Base-by-base conservation (phyloP, 2,888 invertebrate species). In the Strigamia maritima region DNA sequence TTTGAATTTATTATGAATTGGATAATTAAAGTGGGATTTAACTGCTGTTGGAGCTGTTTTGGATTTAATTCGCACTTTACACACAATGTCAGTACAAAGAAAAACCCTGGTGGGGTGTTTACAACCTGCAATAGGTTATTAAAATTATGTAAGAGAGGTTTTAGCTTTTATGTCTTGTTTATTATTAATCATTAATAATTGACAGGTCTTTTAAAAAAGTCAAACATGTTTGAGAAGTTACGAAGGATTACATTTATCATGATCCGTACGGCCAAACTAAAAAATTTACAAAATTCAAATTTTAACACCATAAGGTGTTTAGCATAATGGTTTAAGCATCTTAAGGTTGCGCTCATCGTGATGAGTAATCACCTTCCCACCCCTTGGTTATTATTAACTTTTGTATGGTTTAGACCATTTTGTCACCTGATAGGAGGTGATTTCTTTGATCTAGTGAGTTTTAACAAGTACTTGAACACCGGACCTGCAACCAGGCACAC, bases 121-220 rank as follows among this genome's bases (percentile, higher is more conserved):
- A 28, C 14, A 70, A 70, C 26, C 70, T 28, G 26, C 26, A 26
- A 28, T 70, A 28, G 70, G 70, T 28, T 70, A 26, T 70, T 75
- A 40, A 75, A 74, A 75, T 40, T 38, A 22, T 38, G 75, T 19
- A n/a, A 14, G 28, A 75, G 75, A 31, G 35, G 35, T 35, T 75
- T 75, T 28, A 75, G 75, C 38, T 75, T 75, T 75, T 38, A 75
- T 75, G 40, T 38, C 75, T 38, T 75, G 75, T 75, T 70, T 70
- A 70, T 70, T 70, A 70, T 70, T 70, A 70, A 70, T 70, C 70
- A 49, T 49, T 49, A 16, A 49, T 19, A 70, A 70, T 70, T 70
- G 70, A 26, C 26, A 70, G 12, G 1, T 1, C 12, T 65, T 12
- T 24, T n/a, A n/a, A 14, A n/a, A 4, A 12, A 16, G n/a, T 10